Base-by-base conservation (phyloP, 2,113 vertebrate genomes). In the Nothoprocta perdicaria region DNA sequence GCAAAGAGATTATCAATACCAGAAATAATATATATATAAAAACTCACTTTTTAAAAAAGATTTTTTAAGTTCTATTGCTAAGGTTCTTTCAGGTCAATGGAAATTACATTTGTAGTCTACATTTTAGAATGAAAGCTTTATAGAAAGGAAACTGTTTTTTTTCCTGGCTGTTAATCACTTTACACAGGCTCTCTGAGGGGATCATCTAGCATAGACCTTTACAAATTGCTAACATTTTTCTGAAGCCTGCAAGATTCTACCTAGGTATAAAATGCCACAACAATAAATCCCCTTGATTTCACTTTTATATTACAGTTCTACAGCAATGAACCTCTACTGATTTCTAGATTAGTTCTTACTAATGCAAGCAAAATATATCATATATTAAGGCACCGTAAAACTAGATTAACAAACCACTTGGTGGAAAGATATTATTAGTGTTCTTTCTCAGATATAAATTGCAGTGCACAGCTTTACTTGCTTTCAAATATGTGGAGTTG, bases 161-260 rank as follows among this genome's bases (percentile, higher is more conserved):
- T 82, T 38, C 24, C 18, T 63, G 26, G 5, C 19, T 45, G 26
- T 52, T 79, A 46, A 48, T 41, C 17, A n/a, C 12, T 57, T 69
- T 50, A 24, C 0, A 0, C 4, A 38, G 22, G 9, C 7, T 43
- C 26, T 58, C 7, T 26, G 69, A 6, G 15, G 14, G 23, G n/a
- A 66, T 45, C 7, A 43, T 18, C 41, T 21, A 43, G 27, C 41
- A 66, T 12, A 52, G 31, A 68, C 4, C 29, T 61, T 68, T 55
- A 43, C 21, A 74, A 62, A n/a, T 9, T 1, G 4, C 9, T 31
- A 12, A 9, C 14, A 43, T 46, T 78, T 48, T 3, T 33, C 31
- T 40, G 33, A 67, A 24, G 11, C 48, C 24, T 79, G 29, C 7
- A 48, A 52, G 18, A 65, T 58, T 40, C 8, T 1, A 0, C 3